A percentile compares a stretch with the other conserved stretches of the same genome.
Evolutionary conservation across 2,797 vertebrate genomes (phyloP).

Genomic region (Eidolon dupreanum): DNA sequence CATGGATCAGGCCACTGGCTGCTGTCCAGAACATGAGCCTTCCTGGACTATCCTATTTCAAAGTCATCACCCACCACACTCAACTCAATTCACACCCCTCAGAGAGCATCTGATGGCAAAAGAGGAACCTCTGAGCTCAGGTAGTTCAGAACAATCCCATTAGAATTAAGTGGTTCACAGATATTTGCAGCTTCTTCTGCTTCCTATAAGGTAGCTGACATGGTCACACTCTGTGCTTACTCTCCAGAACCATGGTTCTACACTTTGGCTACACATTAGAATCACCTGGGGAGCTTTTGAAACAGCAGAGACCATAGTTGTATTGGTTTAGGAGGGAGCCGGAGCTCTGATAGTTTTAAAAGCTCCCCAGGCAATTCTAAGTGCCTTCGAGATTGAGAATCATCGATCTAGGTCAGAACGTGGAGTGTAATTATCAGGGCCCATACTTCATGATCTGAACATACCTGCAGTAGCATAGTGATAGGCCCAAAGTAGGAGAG

Average conservation of each 20-base stretch:
- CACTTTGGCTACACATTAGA: background rate
- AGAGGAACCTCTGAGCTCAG: background rate
- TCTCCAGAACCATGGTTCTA: background rate
- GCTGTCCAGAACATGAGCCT: background rate
- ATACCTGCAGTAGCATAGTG: background rate
- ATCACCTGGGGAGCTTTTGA: conserved; percentile 7
- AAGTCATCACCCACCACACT: background rate
- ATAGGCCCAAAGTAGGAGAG: background rate
- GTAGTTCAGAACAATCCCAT: background rate
- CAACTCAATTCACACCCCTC: background rate
- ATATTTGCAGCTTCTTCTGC: background rate
- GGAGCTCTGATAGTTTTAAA: conserved; percentile 15
- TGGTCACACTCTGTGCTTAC: background rate
- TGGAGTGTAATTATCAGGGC: background rate
- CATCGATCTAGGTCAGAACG: background rate
- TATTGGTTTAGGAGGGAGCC: background rate
- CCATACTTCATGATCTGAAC: background rate
- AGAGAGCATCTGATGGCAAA: background rate
- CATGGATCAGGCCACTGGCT: too few relatives aligned
- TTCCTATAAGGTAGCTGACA: background rate
- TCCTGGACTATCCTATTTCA: background rate
- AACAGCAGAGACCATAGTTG: background rate
- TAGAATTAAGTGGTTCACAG: background rate
- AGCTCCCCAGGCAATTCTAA: conserved; percentile 42
- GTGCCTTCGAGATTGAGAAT: conserved; percentile 17